Conservation (phyloP, 2,888 invertebrate genomes). For the Matsumyia berberina region DNA sequence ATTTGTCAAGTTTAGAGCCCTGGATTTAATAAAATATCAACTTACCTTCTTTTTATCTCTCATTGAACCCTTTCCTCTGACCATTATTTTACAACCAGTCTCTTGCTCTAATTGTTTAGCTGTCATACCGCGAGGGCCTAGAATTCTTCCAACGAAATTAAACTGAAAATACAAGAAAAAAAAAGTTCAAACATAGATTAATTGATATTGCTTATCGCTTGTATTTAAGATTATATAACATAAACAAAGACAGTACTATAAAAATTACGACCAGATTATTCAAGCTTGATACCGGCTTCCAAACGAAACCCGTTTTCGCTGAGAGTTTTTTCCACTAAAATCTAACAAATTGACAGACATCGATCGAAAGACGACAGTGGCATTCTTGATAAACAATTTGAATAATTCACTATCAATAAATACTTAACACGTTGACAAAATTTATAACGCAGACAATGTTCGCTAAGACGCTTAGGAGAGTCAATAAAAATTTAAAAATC, state of each 20-base stretch:
- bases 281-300: conserved; percentile 8
- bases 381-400: no score
- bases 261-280: neutral
- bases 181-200: conserved; percentile 6
- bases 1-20: no score
- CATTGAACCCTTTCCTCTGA: conserved; percentile 99
- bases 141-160: conserved; percentile 99
- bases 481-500: no score
- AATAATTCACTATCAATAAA: no score
- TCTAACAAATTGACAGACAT: neutral
- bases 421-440: no score
- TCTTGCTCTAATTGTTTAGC: conserved; percentile 99
- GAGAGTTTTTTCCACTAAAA: neutral
- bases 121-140: conserved; percentile 99
- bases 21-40: conserved; percentile 38
- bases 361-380: neutral
- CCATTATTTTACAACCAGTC: conserved; percentile 99
- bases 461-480: no score
- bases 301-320: neutral
- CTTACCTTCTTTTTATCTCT: conserved; percentile 99
- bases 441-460: no score
- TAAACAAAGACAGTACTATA: neutral
- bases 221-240: neutral
- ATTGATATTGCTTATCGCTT: neutral
- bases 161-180: conserved; percentile 91